Conservation (phyloP, 2,888 invertebrate genomes). For the Trichacis sp. region DNA sequence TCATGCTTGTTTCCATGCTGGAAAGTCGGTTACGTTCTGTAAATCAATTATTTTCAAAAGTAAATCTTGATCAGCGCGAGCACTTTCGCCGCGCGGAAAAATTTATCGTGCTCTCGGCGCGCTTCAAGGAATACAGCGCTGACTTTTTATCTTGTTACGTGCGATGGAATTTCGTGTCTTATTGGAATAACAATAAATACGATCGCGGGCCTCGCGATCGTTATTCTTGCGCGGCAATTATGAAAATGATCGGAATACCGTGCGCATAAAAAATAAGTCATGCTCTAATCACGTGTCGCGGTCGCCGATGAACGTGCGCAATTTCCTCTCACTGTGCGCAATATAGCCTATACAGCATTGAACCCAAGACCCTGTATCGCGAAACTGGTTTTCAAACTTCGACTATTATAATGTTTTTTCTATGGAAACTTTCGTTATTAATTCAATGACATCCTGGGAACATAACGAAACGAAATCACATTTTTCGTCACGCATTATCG, state of each 20-base stretch:
- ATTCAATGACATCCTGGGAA: neutral
- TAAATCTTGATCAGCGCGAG: neutral
- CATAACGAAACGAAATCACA: neutral
- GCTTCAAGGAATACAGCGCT: neutral
- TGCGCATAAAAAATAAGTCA: slow-evolving; percentile 3
- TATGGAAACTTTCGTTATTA: neutral
- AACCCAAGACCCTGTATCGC: slow-evolving; percentile 2
- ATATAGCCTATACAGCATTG: slow-evolving; percentile 2
- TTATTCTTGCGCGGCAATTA: neutral
- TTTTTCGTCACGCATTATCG: neutral
- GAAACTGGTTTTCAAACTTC: slow-evolving; percentile 4
- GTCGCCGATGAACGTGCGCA: slow-evolving; percentile 3
- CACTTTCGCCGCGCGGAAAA: neutral
- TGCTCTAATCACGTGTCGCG: slow-evolving; percentile 5
- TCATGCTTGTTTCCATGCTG: neutral
- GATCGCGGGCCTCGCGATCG: neutral
- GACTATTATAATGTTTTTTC: neutral
- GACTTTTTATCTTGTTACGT: neutral
- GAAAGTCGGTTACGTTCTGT: neutral
- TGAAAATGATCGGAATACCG: neutral
- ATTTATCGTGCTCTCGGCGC: neutral
- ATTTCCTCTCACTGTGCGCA: slow-evolving; percentile 7
- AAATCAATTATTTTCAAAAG: neutral
- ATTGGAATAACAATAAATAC: neutral
- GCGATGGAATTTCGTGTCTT: neutral